phyloP scores from a whole-genome alignment of 1,140 invertebrate species.

The Aricia agestis region DNA sequence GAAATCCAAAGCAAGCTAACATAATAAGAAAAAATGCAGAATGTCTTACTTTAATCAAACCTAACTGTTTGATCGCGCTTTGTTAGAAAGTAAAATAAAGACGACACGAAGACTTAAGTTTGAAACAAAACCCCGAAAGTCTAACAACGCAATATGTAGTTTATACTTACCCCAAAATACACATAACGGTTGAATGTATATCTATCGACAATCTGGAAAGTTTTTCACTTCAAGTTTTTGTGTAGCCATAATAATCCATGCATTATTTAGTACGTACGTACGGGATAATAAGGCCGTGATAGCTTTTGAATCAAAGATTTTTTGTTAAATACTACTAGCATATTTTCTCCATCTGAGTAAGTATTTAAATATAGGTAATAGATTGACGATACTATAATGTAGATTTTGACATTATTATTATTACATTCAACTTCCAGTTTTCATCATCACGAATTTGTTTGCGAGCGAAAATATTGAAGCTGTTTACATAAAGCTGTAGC shows the following conservation, averaged over 20 bases:
- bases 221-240: constrained; percentile 8
- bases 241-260: background rate
- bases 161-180: background rate
- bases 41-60: background rate
- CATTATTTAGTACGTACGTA: background rate
- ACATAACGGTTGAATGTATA: background rate
- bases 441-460: constrained; percentile 8
- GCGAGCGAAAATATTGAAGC: constrained; percentile 13
- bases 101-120: background rate
- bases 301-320: background rate
- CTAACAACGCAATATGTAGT: background rate
- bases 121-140: background rate
- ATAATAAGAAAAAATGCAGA: too few relatives aligned
- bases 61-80: background rate
- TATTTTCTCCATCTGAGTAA: too few relatives aligned
- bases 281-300: background rate
- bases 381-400: too few relatives aligned
- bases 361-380: too few relatives aligned
- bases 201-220: background rate
- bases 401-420: background rate
- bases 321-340: background rate
- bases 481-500: constrained; percentile 12
- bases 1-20: too few relatives aligned
- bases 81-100: background rate
- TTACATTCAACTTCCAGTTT: background rate